Evolutionary conservation across 35 echinoderm and acorn worm genomes (phyloP), one percentile per base, ranked within the genome.

Genomic region (Eucidaris tribuloides): DNA sequence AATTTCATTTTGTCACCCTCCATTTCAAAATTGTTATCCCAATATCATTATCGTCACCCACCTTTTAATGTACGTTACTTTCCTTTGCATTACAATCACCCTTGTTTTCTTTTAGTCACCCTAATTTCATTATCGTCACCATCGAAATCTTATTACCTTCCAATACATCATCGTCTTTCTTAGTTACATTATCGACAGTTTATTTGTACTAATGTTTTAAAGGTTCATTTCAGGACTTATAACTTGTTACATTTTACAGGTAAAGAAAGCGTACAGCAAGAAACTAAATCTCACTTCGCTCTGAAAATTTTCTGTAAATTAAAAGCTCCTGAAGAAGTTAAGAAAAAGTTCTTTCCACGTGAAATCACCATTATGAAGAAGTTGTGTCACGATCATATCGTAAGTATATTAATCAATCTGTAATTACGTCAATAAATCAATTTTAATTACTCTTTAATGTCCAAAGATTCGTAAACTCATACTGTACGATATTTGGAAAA

Each of bases 291-390:
- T 14, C 46, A 90, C 28, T 89, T 81, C 24, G 96, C 96, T 7
- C 42, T 99, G 43, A 99, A 99, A 50, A 90, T 90, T 30, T 87
- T 99, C 79, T 87, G 77, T 28, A 92, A 92, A 49, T 45, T 89
- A 39, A 38, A 83, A 28, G 96, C 91, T 11, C 96, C 96, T 3
- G 79, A 83, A 37, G 87, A 92, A 6, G 88, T 85, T 3, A 52
- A 82, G 6, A 79, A 87, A 44, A 85, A 79, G 20, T 99, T 93
- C 49, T 62, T 99, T 2, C 96, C 96, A 11, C 76, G 90, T 46
- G 96, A 99, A 44, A 88, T 92, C 5, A 88, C 87, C 0, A 92
- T 97, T n/a, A 54, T 97, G 81, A 87, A 97, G 72, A 88, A 84
- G 44, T 57, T 97, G 1, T 81, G 74, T 18, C 94, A 97, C 55